These are phyloP conservation scores for Florisuga fusca DNA, from an alignment of 2,797 vertebrate genomes.

Conservation along the genomic window DNA sequence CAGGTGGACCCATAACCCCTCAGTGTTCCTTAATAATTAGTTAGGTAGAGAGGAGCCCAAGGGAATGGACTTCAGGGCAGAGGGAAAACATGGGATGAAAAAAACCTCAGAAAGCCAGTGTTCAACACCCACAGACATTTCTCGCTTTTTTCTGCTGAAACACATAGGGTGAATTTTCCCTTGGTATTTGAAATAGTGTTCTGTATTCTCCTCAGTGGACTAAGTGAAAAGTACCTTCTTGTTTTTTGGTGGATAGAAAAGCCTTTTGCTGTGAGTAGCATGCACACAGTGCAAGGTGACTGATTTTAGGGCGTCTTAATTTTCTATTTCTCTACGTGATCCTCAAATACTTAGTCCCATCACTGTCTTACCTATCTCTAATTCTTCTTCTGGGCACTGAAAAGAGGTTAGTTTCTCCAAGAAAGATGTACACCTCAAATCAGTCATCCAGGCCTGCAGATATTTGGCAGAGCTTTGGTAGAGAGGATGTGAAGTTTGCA, in stretches of 20 bases:
- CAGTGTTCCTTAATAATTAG: neutral
- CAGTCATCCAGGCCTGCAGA: neutral
- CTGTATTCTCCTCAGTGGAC: neutral
- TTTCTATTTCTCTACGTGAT: neutral
- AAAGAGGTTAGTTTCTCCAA: neutral
- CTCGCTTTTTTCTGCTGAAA: neutral
- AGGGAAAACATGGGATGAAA: neutral
- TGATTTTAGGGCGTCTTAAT: neutral
- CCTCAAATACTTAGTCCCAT: neutral
- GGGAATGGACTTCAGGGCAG: neutral
- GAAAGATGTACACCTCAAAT: neutral
- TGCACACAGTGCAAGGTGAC: neutral
- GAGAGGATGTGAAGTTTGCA: neutral
- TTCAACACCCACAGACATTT: neutral
- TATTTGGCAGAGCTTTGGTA: neutral
- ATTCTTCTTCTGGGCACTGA: neutral
- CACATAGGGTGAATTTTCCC: neutral
- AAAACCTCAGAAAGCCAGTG: neutral
- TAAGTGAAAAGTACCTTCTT: neutral
- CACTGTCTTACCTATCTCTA: neutral
- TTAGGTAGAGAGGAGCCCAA: neutral
- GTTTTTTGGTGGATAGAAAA: neutral
- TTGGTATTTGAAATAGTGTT: neutral
- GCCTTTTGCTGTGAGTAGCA: neutral
- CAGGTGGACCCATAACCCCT: neutral